Evolutionary conservation across 2,113 vertebrate species (phyloP).

Genomic region (Morone saxatilis): DNA sequence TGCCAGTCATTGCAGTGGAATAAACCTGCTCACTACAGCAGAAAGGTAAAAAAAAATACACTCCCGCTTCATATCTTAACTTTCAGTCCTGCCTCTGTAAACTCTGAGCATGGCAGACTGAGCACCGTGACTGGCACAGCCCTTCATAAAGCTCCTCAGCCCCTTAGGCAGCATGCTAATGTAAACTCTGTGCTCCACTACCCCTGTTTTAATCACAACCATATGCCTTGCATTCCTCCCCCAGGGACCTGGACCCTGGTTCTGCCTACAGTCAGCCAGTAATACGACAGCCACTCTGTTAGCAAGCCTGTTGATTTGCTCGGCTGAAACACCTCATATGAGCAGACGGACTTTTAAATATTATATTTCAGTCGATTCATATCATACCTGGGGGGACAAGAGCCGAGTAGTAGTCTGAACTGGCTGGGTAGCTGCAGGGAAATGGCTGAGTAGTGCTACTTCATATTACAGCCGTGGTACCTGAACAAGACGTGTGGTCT

Average conservation of each 20-base stretch:
- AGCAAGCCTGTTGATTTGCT: slow-evolving; percentile 49
- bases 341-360: slow-evolving; percentile 25
- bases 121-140: slow-evolving; percentile 51
- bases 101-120: slow-evolving; percentile 21
- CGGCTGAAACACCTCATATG: slow-evolving; percentile 39
- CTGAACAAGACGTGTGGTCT: neutral
- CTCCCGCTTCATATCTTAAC: slow-evolving; percentile 5
- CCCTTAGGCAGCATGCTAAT: slow-evolving; percentile 68
- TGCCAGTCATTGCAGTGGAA: slow-evolving; percentile 14
- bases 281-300: slow-evolving; percentile 46
- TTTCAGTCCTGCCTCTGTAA: slow-evolving; percentile 25
- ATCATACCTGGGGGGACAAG: slow-evolving; percentile 50
- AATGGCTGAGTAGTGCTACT: slow-evolving; percentile 7
- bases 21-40: slow-evolving; percentile 14
- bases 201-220: slow-evolving; percentile 75
- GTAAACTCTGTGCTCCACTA: slow-evolving; percentile 67
- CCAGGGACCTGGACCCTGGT: slow-evolving; percentile 44
- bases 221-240: slow-evolving; percentile 72
- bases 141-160: slow-evolving; percentile 54
- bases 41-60: slow-evolving; percentile 28
- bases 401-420: slow-evolving; percentile 3
- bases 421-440: neutral
- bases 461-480: neutral
- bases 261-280: slow-evolving; percentile 49
- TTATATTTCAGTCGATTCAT: slow-evolving; percentile 29